Conservation (phyloP, 2,113 vertebrate species). For the Cricetomys ansorgei region DNA sequence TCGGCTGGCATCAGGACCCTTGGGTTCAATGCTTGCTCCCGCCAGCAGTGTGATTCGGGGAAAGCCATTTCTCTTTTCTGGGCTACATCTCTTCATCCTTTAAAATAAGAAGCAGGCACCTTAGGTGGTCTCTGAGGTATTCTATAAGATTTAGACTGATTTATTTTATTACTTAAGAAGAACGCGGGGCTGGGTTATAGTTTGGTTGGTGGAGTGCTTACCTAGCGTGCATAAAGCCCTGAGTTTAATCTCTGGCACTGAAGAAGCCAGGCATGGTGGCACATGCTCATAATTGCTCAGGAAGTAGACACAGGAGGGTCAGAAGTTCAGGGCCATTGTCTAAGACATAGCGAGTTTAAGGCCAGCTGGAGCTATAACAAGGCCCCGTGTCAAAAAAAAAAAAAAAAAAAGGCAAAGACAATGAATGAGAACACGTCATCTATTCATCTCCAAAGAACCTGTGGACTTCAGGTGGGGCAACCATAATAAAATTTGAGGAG, state of each 20-base stretch:
- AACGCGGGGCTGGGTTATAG: neutral
- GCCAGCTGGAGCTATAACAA: neutral
- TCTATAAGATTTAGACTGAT: conserved; percentile 45
- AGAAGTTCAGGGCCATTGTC: neutral
- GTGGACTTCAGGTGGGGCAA: neutral
- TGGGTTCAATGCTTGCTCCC: conserved; percentile 29
- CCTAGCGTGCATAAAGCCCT: neutral
- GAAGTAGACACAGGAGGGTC: neutral
- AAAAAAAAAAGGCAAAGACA: neutral
- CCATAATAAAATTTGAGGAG: neutral
- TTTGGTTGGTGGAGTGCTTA: neutral
- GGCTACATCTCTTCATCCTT: conserved; percentile 48
- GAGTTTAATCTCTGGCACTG: neutral
- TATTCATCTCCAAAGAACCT: neutral
- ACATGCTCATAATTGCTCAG: neutral
- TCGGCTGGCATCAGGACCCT: neutral
- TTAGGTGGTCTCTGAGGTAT: conserved; percentile 37
- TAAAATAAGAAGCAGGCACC: conserved; percentile 35
- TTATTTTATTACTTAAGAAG: conserved; percentile 54
- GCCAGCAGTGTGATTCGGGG: conserved; percentile 12
- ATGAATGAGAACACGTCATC: conserved; percentile 28
- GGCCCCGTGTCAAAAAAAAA: neutral
- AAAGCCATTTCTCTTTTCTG: conserved; percentile 6
- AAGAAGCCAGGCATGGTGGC: neutral
- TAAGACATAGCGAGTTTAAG: neutral